Evolutionary conservation across 1,140 invertebrate genomes (phyloP), one percentile per base, ranked within the genome.

Genomic region (Achatina immaculata): DNA sequence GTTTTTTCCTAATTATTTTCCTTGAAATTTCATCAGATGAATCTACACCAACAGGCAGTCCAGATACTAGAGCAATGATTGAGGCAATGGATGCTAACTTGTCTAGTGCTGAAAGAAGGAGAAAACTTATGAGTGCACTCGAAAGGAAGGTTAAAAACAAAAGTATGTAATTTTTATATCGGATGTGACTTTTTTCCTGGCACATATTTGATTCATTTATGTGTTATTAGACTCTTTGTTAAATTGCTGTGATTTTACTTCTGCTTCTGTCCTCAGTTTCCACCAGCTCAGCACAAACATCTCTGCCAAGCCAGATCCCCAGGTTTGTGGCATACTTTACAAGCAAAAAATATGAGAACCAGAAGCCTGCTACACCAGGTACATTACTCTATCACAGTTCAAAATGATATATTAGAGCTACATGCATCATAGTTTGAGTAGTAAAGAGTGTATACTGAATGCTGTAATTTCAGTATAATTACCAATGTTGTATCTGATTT

Each of bases 281-380:
- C 16, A 7, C 28, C 40, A 66, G 36, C 40, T 74, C 75, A 16
- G 51, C 65, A 55, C 81, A 78, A 36, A 28, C 58, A 21, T 69
- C 62, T 66, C 72, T 82, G 69, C n/a, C 76, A 0, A 86, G 81
- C 48, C 83, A 86, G 55, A 90, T 90, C 74, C 89, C 89, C 19
- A 78, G 89, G 45, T 90, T 89, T 85, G 85, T 85, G 36, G 86
- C 85, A 11, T 90, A 86, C 78, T 58, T 87, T 16, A 82, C 83
- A 36, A 86, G 86, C 69, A 89, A 83, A 38, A 86, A 85, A 55
- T 55, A 84, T 43, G 85, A 86, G 43, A 68, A 72, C 24, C 78
- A 85, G 42, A 90, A 87, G 66, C 81, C 85, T 16, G 62, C 86
- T 16, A 89, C 89, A 19, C 89, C 89, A 84, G 89, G 88, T 88